These are phyloP conservation scores for Drosophila buzzatii DNA, from an alignment of 2,888 invertebrate species.

Conservation along the genomic window DNA sequence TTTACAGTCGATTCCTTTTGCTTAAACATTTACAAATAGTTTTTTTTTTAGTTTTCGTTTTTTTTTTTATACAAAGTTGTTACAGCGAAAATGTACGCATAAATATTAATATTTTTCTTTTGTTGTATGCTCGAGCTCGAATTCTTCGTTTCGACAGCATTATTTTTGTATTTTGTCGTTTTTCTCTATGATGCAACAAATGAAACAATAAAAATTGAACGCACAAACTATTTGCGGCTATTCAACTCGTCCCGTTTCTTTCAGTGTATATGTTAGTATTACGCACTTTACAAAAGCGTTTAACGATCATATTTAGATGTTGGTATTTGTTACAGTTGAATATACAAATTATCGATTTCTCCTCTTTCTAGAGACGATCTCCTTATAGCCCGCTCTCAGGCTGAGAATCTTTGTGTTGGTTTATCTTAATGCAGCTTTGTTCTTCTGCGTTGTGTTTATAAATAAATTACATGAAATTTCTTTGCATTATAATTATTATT, in stretches of 20 bases:
- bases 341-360: constrained; percentile 57
- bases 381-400: constrained; percentile 2
- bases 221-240: constrained; percentile 17
- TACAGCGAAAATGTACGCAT: constrained; percentile 41
- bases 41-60: constrained; percentile 23
- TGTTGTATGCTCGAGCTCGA: constrained; percentile 17
- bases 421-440: constrained; percentile 39
- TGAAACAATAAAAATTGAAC: constrained; percentile 19
- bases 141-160: constrained; percentile 16
- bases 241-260: constrained; percentile 9
- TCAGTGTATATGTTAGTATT: constrained; percentile 26
- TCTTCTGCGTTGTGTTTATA: constrained; percentile 56
- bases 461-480: constrained; percentile 77
- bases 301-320: constrained; percentile 21
- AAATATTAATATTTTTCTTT: constrained; percentile 18
- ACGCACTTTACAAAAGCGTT: constrained; percentile 61
- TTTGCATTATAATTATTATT: constrained; percentile 35
- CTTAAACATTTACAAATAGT: constrained; percentile 59
- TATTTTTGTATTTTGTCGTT: constrained; percentile 14
- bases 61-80: constrained; percentile 42
- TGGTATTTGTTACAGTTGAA: constrained; percentile 57
- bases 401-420: constrained; percentile 16
- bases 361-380: constrained; percentile 26
- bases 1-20: constrained; percentile 49
- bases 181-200: constrained; percentile 22